Conservation (phyloP, 2,888 invertebrate species). For the Synanthedon andrenaeformis region DNA sequence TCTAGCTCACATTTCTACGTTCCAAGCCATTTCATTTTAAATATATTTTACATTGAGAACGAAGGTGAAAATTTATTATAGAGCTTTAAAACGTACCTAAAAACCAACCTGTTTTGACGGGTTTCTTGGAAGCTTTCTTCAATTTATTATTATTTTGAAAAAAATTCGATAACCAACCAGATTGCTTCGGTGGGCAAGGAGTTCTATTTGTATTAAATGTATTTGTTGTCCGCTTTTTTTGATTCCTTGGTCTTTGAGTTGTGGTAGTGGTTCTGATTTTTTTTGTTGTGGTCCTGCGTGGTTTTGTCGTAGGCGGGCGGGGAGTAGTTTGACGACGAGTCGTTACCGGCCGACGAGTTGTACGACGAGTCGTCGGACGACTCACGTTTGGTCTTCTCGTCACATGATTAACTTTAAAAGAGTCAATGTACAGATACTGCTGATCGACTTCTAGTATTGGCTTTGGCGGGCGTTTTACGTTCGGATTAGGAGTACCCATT, state of each 20-base stretch:
- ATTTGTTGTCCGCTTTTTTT: too few species aligned
- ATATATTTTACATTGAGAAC: too few species aligned
- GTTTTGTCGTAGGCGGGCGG: slow-evolving; percentile 14
- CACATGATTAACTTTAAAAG: slow-evolving; percentile 15
- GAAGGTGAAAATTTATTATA: too few species aligned
- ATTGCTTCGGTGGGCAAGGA: slow-evolving; percentile 35
- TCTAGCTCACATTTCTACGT: too few species aligned
- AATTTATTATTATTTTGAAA: slow-evolving; percentile 35
- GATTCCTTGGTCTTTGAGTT: slow-evolving; percentile 24
- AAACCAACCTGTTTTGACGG: slow-evolving; percentile 53
- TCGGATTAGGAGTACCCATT: slow-evolving; percentile 1
- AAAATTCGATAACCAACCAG: slow-evolving; percentile 44
- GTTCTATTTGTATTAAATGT: slow-evolving; percentile 22
- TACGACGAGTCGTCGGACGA: slow-evolving; percentile 16
- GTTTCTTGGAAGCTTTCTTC: slow-evolving; percentile 32
- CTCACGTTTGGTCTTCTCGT: not conserved
- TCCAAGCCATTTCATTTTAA: too few species aligned
- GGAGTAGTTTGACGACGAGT: slow-evolving; percentile 14
- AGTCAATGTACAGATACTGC: slow-evolving; percentile 27
- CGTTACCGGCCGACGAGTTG: slow-evolving; percentile 19
- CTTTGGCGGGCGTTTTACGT: slow-evolving; percentile 5
- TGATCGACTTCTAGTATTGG: slow-evolving; percentile 9
- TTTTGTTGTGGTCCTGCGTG: slow-evolving; percentile 10
- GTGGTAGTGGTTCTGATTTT: slow-evolving; percentile 17
- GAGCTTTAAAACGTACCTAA: slow-evolving; percentile 29